Base-by-base conservation (phyloP, 1,140 invertebrate species). In the Trypoxylus dichotomus region DNA sequence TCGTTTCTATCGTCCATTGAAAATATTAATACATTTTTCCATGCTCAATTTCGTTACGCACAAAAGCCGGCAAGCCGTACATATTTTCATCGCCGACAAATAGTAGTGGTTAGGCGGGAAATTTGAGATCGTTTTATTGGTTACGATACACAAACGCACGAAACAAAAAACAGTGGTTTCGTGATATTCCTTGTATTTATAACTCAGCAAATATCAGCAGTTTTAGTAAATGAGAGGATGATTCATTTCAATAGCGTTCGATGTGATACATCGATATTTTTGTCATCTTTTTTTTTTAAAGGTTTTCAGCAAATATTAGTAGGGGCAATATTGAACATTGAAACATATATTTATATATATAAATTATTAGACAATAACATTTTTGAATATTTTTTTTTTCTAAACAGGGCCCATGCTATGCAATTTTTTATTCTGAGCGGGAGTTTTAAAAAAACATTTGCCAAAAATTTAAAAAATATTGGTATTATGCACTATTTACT, bases 211-310 rank as follows among this genome's bases (percentile, higher is more conserved):
- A n/a, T n/a, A n/a, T 68, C 60, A 68, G 8, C 42, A 10, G 24
- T 8, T 42, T 5, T 74, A 42, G 15, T 74, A 74, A 74, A 41
- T 41, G 32, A 37, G 37, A n/a, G n/a, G n/a, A 42, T 74, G 72
- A 74, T 29, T 74, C 32, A 74, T 74, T 42, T 8, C 37, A 74
- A 74, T 43, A 74, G n/a, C 10, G 10, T 74, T 74, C 15, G 10
- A 2, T 29, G 11, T 47, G 32, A 72, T 74, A 47, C 60, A 27
- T 13, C 60, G 19, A n/a, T 21, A 63, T 58, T 58, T 58, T 21
- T 19, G 7, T 19, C 15, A 1, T 11, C 15, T 0, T 58, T 8
- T 58, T 2, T 1, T 1, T 58, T 19, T 19, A 58, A n/a, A n/a
- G n/a, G n/a, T n/a, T n/a, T n/a, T 58, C 21, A n/a, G 21, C 15